These are phyloP conservation scores for Drosophila ficusphila DNA, from an alignment of 1,140 invertebrate species.

Conservation along the genomic window DNA sequence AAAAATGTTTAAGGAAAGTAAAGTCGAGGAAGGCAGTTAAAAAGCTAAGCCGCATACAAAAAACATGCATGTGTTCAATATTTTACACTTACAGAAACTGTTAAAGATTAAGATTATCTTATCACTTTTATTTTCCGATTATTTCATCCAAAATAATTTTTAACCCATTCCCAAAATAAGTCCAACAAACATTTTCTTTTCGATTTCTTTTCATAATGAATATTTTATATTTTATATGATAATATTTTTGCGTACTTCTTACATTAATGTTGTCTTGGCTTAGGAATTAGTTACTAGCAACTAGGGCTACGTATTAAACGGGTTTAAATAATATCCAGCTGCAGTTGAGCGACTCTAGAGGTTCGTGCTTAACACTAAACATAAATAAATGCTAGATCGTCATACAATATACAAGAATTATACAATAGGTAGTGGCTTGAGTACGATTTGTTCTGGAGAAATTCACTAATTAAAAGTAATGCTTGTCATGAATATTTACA, in stretches of 20 bases:
- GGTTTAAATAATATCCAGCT: conserved; percentile 45
- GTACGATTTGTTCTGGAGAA: conserved; percentile 43
- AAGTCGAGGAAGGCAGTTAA: background rate
- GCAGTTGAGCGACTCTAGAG: conserved; percentile 43
- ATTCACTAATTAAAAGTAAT: conserved; percentile 76
- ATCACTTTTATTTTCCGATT: too few relatives aligned
- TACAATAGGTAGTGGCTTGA: conserved; percentile 27
- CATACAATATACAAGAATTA: conserved; percentile 48
- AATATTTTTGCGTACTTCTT: conserved; percentile 55
- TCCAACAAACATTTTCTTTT: background rate
- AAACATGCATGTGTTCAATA: background rate
- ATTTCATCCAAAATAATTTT: too few relatives aligned
- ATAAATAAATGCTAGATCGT: conserved; percentile 67
- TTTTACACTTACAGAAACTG: too few relatives aligned
- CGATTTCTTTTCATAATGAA: conserved; percentile 58
- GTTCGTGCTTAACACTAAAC: conserved; percentile 45
- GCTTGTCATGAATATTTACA: conserved; percentile 64
- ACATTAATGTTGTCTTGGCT: conserved; percentile 24
- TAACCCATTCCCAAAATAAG: background rate
- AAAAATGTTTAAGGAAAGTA: background rate
- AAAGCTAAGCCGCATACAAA: background rate
- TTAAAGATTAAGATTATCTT: too few relatives aligned
- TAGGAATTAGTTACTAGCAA: conserved; percentile 44
- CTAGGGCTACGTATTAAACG: conserved; percentile 52
- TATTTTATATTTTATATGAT: conserved; percentile 78